Evolutionary conservation across 2,888 invertebrate genomes (phyloP).

Genomic region (Tetanocera ferruginea): DNA sequence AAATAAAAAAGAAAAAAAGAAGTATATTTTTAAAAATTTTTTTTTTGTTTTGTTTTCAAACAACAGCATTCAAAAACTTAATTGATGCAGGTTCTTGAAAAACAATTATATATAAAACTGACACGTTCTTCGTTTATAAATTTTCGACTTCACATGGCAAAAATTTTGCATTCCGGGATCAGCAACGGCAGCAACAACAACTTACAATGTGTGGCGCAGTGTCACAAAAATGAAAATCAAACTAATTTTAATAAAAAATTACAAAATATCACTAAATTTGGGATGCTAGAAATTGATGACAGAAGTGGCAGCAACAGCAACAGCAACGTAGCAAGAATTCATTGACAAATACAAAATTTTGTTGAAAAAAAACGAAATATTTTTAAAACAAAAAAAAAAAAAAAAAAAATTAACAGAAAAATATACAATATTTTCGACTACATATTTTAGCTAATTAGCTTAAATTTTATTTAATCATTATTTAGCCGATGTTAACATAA

Average conservation of each 20-base stretch:
- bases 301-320: not conserved
- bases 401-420: not conserved
- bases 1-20: no score
- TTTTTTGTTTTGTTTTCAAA: no score
- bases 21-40: no score
- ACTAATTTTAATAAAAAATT: not conserved
- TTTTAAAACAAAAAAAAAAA: not conserved
- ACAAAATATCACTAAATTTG: not conserved
- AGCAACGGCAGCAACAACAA: conserved; percentile 28
- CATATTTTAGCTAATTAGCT: no score
- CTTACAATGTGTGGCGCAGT: conserved; percentile 12
- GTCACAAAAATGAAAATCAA: not conserved
- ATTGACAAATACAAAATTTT: not conserved
- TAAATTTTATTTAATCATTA: no score
- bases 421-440: no score
- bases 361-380: not conserved
- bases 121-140: not conserved
- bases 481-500: no score
- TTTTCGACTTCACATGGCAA: not conserved
- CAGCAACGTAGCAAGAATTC: not conserved
- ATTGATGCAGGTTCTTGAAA: no score
- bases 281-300: not conserved
- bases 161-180: conserved; percentile 3
- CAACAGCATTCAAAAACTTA: no score
- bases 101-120: no score